These are phyloP conservation scores for Charaxes varanes DNA, from an alignment of 1,140 invertebrate genomes.

Conservation along the genomic window DNA sequence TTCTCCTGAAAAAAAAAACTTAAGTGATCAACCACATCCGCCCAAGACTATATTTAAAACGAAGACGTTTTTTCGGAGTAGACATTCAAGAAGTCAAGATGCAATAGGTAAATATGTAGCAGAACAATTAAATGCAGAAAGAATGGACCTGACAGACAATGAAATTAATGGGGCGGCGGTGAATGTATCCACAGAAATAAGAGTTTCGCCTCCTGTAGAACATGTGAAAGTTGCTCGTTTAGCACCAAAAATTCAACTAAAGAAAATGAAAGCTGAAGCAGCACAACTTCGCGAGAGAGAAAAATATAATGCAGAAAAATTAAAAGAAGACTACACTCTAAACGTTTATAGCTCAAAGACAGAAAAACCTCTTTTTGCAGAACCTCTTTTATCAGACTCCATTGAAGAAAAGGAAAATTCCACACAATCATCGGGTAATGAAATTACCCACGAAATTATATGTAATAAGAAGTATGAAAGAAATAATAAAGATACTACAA, in stretches of 20 bases:
- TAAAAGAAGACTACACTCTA: constrained; percentile 16
- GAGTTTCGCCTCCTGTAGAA: constrained; percentile 52
- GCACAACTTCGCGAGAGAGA: constrained; percentile 46
- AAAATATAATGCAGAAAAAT: constrained; percentile 33
- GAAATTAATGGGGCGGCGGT: constrained; percentile 57
- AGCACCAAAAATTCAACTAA: constrained; percentile 70
- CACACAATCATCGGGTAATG: background rate
- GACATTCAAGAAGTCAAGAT: constrained; percentile 72
- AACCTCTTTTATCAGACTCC: background rate
- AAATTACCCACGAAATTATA: background rate
- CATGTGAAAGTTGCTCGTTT: constrained; percentile 57
- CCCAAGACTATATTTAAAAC: constrained; percentile 70
- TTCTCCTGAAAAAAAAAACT: constrained; percentile 31
- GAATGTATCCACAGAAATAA: constrained; percentile 41
- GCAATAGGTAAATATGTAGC: constrained; percentile 73
- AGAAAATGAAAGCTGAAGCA: constrained; percentile 68
- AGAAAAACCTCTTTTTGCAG: background rate
- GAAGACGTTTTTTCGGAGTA: constrained; percentile 73
- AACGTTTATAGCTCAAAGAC: constrained; percentile 3
- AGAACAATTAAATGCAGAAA: constrained; percentile 61
- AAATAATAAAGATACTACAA: background rate
- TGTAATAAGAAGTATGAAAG: background rate
- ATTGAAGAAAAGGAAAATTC: constrained; percentile 6
- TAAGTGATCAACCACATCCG: constrained; percentile 44
- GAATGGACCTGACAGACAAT: constrained; percentile 49